Base-by-base conservation (phyloP, 2,113 vertebrate genomes). In the Hyperoodon ampullatus region DNA sequence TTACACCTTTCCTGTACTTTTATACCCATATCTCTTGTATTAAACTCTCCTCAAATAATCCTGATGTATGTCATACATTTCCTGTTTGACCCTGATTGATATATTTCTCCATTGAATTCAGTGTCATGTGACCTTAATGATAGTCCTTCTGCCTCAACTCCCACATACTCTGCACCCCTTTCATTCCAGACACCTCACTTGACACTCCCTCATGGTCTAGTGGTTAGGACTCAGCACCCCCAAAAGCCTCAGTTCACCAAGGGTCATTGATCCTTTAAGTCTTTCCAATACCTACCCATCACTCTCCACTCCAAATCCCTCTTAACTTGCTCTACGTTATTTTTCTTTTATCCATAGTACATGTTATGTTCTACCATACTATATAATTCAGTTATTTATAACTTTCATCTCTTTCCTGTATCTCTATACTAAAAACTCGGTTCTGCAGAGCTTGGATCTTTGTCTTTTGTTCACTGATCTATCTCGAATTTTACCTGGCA, bases 131-230 rank as follows among this genome's bases (percentile, higher is more conserved):
- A 74, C 5, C 13, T 89, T 93, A 83, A 3, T 47, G n/a, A 81
- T 44, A 39, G 18, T 47, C 21, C 35, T 44, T 72, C 26, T 92
- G 11, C 19, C 9, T 86, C 30, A 68, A 35, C 4, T 74, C 10
- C 30, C 5, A 0, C 13, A 12, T 75, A 2, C 11, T 33, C 14
- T 81, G 6, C 0, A 42, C 6, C 2, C 4, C 1, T 77, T 80
- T 78, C 42, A n/a, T n/a, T 81, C 3, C 35, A 68, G 12, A 24
- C 9, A 61, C 39, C 60, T 90, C 61, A 77, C 24, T 50, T 70
- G 12, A 18, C 63, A 47, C 50, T 87, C 21, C 8, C 16, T 58
- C 5, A 26, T 47, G 16, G 26, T 75, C 42, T 75, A 6, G 6
- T 3, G 6, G 0, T 55, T 26, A 30, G 60, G 4, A 55, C 74